Evolutionary conservation across 1,140 invertebrate genomes (phyloP).

Genomic region (Drosophila nasuta): DNA sequence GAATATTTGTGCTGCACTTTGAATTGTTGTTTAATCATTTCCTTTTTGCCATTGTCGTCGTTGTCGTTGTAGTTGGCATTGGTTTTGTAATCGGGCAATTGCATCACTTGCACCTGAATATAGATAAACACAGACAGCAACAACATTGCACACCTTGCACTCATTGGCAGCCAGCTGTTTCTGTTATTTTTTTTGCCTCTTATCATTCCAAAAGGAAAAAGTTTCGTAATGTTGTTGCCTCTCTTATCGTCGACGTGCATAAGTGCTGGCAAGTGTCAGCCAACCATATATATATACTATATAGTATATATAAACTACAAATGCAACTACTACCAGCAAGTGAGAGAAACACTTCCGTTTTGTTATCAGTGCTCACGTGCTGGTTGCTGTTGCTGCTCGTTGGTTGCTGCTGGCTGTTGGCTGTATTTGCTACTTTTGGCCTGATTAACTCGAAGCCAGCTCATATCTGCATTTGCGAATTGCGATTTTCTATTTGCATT

Average conservation of each 20-base stretch:
- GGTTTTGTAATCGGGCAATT: slow-evolving; percentile 64
- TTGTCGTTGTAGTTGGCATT: slow-evolving; percentile 46
- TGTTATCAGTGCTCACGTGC: slow-evolving; percentile 71
- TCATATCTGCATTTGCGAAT: slow-evolving; percentile 28
- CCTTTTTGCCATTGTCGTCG: slow-evolving; percentile 1
- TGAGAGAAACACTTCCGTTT: slow-evolving; percentile 55
- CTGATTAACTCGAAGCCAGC: slow-evolving; percentile 44
- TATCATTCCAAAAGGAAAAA: slow-evolving; percentile 20
- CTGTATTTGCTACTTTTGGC: slow-evolving; percentile 20
- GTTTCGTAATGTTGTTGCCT: slow-evolving; percentile 39
- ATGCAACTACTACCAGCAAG: background rate
- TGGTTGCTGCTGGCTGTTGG: background rate
- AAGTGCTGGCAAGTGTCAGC: slow-evolving; percentile 32
- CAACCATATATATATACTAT: slow-evolving; percentile 8
- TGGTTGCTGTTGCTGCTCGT: slow-evolving; percentile 15
- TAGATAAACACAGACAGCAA: slow-evolving; percentile 42
- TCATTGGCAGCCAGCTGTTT: slow-evolving; percentile 35
- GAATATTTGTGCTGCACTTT: slow-evolving; percentile 12
- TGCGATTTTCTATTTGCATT: slow-evolving; percentile 40
- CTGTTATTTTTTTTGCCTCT: slow-evolving; percentile 1
- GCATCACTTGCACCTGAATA: slow-evolving; percentile 68
- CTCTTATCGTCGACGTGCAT: slow-evolving; percentile 22
- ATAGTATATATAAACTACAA: slow-evolving; percentile 9
- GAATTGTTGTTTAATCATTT: slow-evolving; percentile 25
- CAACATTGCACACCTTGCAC: background rate